These are phyloP conservation scores for Thaumatotibia leucotreta DNA, from an alignment of 1,140 invertebrate species.

Conservation along the genomic window DNA sequence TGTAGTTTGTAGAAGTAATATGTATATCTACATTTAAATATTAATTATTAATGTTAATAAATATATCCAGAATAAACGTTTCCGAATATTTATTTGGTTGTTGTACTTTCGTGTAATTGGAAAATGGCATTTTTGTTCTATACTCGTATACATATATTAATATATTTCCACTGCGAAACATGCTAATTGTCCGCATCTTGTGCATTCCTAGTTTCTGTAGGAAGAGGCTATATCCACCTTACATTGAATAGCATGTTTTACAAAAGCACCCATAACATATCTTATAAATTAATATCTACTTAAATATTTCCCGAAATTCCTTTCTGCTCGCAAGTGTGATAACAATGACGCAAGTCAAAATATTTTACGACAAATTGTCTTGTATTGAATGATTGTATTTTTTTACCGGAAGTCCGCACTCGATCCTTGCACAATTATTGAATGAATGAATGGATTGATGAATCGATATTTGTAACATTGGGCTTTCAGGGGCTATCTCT, in stretches of 20 bases:
- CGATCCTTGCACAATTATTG: slow-evolving; percentile 17
- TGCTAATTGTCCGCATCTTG: no score
- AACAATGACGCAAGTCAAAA: slow-evolving; percentile 56
- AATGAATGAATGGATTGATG: slow-evolving; percentile 6
- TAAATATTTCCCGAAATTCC: slow-evolving; percentile 40
- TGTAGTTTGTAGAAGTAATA: no score
- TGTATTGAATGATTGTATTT: slow-evolving; percentile 19
- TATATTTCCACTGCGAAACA: no score
- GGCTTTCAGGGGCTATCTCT: slow-evolving; percentile 13
- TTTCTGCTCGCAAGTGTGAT: slow-evolving; percentile 49
- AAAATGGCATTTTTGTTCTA: no score
- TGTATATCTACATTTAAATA: no score
- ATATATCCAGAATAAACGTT: no score
- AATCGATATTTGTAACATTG: neutral
- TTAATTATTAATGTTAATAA: no score
- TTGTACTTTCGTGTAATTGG: no score
- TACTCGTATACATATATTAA: no score
- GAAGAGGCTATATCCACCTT: neutral
- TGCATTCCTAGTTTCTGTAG: no score
- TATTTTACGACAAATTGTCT: slow-evolving; percentile 55
- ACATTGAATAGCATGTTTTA: neutral
- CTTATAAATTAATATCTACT: slow-evolving; percentile 5
- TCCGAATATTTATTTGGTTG: no score
- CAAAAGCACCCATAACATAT: neutral
- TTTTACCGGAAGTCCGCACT: slow-evolving; percentile 43